These are phyloP conservation scores for Tenodera sinensis DNA, from an alignment of 2,888 invertebrate genomes.

Conservation along the genomic window DNA sequence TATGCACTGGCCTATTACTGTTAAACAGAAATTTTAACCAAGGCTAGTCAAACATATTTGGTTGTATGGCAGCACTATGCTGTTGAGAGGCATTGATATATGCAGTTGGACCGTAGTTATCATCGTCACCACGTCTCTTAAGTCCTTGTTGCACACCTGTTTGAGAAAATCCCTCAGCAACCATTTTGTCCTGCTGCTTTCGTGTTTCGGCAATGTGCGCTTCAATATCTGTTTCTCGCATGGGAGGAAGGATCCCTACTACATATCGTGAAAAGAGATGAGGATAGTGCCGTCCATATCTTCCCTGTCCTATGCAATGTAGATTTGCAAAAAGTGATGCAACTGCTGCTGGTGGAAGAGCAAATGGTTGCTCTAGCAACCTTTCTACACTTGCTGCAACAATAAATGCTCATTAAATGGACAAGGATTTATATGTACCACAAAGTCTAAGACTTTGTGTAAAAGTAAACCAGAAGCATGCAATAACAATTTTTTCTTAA, in stretches of 20 bases:
- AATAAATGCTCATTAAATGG: background rate
- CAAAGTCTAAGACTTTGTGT: too few species aligned
- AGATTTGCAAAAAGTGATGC: constrained; percentile 27
- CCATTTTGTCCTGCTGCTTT: constrained; percentile 23
- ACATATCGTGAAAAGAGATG: constrained; percentile 31
- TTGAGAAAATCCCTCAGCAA: background rate
- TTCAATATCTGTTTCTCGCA: constrained; percentile 28
- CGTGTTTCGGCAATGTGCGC: constrained; percentile 26
- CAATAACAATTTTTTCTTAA: too few species aligned
- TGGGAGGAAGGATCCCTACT: constrained; percentile 29
- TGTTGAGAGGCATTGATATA: background rate
- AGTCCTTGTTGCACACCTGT: constrained; percentile 9
- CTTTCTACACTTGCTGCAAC: constrained; percentile 28
- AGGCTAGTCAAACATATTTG: background rate
- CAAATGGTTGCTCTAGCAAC: constrained; percentile 24
- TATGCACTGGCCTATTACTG: background rate
- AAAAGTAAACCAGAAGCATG: too few species aligned
- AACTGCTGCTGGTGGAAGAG: constrained; percentile 24
- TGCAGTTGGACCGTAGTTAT: constrained; percentile 26
- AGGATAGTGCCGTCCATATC: constrained; percentile 27
- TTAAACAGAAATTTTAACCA: background rate
- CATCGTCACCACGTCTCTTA: constrained; percentile 29
- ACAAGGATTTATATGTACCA: too few species aligned
- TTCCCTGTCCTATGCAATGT: constrained; percentile 25
- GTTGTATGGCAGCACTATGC: background rate